These are phyloP conservation scores for Frankliniella fusca DNA, from an alignment of 2,888 invertebrate genomes.

Conservation along the genomic window DNA sequence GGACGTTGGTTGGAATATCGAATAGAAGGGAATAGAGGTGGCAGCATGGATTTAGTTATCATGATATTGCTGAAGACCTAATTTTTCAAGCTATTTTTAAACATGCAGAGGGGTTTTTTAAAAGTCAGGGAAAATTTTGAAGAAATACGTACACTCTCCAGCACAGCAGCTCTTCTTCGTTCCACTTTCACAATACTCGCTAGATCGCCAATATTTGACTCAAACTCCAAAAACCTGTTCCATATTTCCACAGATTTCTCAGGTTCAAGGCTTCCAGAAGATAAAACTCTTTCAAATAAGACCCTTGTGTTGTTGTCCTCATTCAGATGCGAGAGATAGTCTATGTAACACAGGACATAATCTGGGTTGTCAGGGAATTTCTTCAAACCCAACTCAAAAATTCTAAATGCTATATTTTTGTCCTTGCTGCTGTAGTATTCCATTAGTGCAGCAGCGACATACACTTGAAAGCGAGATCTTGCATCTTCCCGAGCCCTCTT, in stretches of 20 bases:
- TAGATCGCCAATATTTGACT: slow-evolving; percentile 96
- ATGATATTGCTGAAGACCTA: not conserved
- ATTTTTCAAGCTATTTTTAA: not conserved
- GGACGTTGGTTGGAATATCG: not conserved
- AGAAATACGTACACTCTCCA: slow-evolving; percentile 68
- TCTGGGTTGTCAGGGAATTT: slow-evolving; percentile 94
- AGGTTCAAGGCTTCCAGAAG: slow-evolving; percentile 83
- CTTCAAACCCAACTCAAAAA: slow-evolving; percentile 95
- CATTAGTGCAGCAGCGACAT: slow-evolving; percentile 95
- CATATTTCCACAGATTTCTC: slow-evolving; percentile 96
- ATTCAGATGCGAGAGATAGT: slow-evolving; percentile 95
- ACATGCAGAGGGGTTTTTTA: not conserved
- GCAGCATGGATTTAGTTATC: not conserved
- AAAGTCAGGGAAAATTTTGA: not conserved
- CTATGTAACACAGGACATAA: slow-evolving; percentile 92
- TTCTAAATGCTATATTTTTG: slow-evolving; percentile 91
- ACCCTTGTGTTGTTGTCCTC: slow-evolving; percentile 99
- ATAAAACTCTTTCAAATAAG: slow-evolving; percentile 93
- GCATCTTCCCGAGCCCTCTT: slow-evolving; percentile 90
- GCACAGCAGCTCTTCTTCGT: slow-evolving; percentile 80
- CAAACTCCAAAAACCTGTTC: slow-evolving; percentile 97
- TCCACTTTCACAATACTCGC: slow-evolving; percentile 97
- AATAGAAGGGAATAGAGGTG: not conserved
- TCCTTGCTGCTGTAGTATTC: slow-evolving; percentile 99
- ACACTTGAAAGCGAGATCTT: slow-evolving; percentile 65